These are phyloP conservation scores for Drosophila histrio DNA, from an alignment of 2,888 invertebrate genomes.

Conservation along the genomic window DNA sequence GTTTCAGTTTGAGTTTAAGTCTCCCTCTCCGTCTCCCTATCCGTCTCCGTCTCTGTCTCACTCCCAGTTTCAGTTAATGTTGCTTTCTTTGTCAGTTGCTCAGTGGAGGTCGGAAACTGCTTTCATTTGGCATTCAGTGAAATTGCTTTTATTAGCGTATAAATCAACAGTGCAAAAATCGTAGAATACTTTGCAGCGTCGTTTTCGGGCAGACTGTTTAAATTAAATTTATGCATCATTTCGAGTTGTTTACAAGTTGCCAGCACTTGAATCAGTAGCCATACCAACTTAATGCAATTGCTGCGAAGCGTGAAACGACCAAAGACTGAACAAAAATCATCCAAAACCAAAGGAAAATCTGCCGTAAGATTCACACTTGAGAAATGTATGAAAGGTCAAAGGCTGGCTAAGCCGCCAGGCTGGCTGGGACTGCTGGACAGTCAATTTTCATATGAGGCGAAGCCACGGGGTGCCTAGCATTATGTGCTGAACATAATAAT, in stretches of 20 bases:
- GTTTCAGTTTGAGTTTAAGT: constrained; percentile 2
- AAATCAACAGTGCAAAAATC: constrained; percentile 79
- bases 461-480: constrained; percentile 46
- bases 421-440: constrained; percentile 8
- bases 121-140: constrained; percentile 73
- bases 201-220: constrained; percentile 49
- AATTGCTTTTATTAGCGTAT: constrained; percentile 78
- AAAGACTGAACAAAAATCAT: not conserved
- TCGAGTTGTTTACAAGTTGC: constrained; percentile 73
- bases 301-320: constrained; percentile 15
- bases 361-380: constrained; percentile 46
- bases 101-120: constrained; percentile 31
- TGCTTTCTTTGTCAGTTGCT: not conserved
- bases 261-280: constrained; percentile 20
- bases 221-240: constrained; percentile 79
- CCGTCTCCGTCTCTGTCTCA: not conserved
- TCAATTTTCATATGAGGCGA: constrained; percentile 37
- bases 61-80: not conserved
- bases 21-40: not conserved
- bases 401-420: constrained; percentile 9
- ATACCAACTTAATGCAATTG: constrained; percentile 49
- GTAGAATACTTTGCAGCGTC: constrained; percentile 63
- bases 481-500: constrained; percentile 82
- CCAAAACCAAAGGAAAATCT: not conserved
- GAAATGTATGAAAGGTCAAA: constrained; percentile 44